Conservation (phyloP, 2,888 invertebrate species). For the Drosophila bunnanda region DNA sequence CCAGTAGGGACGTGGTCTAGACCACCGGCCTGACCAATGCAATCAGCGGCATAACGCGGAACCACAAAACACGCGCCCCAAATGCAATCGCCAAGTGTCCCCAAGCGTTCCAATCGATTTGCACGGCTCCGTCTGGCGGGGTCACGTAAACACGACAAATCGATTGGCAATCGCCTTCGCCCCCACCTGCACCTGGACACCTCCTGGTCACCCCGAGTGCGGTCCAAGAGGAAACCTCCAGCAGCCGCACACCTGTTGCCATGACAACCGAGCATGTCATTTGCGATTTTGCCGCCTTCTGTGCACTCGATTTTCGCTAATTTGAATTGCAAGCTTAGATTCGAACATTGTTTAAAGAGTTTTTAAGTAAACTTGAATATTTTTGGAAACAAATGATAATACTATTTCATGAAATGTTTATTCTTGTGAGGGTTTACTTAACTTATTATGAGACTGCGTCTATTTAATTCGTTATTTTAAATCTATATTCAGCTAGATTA, state of each 20-base stretch:
- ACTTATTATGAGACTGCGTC: background rate
- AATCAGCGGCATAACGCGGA: slow-evolving; percentile 66
- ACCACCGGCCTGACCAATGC: slow-evolving; percentile 67
- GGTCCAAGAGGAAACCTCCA: slow-evolving; percentile 7
- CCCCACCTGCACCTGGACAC: slow-evolving; percentile 67
- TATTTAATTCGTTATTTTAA: background rate
- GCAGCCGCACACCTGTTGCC: slow-evolving; percentile 52
- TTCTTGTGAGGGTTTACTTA: background rate
- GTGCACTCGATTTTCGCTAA: slow-evolving; percentile 12
- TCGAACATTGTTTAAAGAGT: background rate
- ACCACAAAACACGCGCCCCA: slow-evolving; percentile 75
- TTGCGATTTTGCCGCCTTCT: slow-evolving; percentile 32
- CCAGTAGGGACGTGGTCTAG: slow-evolving; percentile 12
- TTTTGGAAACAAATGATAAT: background rate
- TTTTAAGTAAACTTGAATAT: background rate
- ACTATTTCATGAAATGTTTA: background rate
- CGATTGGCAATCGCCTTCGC: slow-evolving; percentile 65
- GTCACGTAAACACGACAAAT: slow-evolving; percentile 78
- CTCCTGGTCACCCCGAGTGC: background rate
- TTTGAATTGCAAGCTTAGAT: slow-evolving; percentile 16
- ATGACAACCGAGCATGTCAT: slow-evolving; percentile 37
- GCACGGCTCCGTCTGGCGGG: slow-evolving; percentile 52
- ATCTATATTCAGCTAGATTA: background rate
- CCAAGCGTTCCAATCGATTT: slow-evolving; percentile 77
- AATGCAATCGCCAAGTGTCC: slow-evolving; percentile 74